phyloP scores from a whole-genome alignment of 2,888 invertebrate genomes.

The Metopia argyrocephala region DNA sequence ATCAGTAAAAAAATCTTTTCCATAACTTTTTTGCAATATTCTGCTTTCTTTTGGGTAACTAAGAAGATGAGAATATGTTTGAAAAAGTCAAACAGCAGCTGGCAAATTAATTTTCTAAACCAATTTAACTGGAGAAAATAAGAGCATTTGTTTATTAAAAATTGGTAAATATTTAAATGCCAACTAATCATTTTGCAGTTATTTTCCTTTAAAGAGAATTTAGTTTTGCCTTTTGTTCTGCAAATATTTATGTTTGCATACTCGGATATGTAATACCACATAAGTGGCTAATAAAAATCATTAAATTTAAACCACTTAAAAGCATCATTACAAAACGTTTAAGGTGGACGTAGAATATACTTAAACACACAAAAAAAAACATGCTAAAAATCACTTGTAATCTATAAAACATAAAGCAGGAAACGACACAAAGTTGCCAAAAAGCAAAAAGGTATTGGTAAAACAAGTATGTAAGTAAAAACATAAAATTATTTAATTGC shows the following conservation, averaged over 20 bases:
- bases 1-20: too few relatives aligned
- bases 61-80: too few relatives aligned
- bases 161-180: background rate
- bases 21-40: too few relatives aligned
- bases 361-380: constrained; percentile 20
- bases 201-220: background rate
- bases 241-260: too few relatives aligned
- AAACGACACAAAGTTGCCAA: background rate
- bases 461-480: constrained; percentile 16
- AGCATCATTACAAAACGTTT: constrained; percentile 12
- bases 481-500: constrained; percentile 47
- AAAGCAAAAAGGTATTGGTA: background rate
- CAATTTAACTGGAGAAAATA: background rate
- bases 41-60: too few relatives aligned
- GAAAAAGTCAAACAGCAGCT: too few relatives aligned
- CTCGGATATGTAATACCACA: constrained; percentile 43
- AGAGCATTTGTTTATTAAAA: constrained; percentile 30
- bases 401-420: constrained; percentile 6
- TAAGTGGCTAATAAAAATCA: constrained; percentile 46
- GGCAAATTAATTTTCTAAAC: constrained; percentile 14
- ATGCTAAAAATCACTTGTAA: constrained; percentile 36
- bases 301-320: constrained; percentile 46
- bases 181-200: background rate
- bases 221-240: too few relatives aligned
- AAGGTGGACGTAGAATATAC: background rate